Conservation (phyloP, 2,797 vertebrate genomes). For the Gymnocypris eckloni region DNA sequence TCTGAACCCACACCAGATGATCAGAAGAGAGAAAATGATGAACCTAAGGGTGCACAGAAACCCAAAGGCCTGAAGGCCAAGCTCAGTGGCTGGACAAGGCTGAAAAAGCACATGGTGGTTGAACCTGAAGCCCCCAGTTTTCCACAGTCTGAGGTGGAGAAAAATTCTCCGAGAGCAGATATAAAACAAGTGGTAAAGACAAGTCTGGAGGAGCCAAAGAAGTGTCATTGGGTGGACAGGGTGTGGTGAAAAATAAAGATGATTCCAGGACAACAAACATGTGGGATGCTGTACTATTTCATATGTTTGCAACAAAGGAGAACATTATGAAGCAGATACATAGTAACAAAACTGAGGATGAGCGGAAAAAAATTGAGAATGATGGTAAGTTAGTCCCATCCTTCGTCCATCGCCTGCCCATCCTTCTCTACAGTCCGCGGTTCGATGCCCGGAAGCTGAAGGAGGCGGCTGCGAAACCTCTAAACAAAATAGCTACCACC, state of each 20-base stretch:
- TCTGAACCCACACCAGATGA: constrained; percentile 27
- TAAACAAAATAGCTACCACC: constrained; percentile 73
- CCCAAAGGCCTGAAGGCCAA: constrained; percentile 74
- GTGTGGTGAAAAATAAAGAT: constrained; percentile 63
- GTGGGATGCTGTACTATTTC: constrained; percentile 95
- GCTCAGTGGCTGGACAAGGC: constrained; percentile 86
- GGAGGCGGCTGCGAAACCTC: constrained; percentile 84
- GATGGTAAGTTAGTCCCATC: constrained; percentile 65
- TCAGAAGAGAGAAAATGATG: constrained; percentile 20
- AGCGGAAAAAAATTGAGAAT: constrained; percentile 65
- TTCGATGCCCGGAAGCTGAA: constrained; percentile 93
- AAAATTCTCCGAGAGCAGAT: constrained; percentile 20
- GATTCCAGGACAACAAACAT: constrained; percentile 82
- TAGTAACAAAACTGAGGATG: constrained; percentile 63
- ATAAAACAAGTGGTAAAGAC: constrained; percentile 42
- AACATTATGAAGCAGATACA: constrained; percentile 73
- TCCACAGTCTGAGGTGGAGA: constrained; percentile 63
- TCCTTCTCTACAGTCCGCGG: constrained; percentile 87
- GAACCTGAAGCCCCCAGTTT: constrained; percentile 76
- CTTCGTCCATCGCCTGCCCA: constrained; percentile 81
- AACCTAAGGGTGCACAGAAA: constrained; percentile 59
- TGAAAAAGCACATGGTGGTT: constrained; percentile 90
- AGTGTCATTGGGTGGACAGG: constrained; percentile 49
- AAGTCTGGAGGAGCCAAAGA: constrained; percentile 47
- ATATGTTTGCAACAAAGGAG: constrained; percentile 84